Evolutionary conservation across 2,888 invertebrate genomes (phyloP).

Genomic region (Pollenia labialis): DNA sequence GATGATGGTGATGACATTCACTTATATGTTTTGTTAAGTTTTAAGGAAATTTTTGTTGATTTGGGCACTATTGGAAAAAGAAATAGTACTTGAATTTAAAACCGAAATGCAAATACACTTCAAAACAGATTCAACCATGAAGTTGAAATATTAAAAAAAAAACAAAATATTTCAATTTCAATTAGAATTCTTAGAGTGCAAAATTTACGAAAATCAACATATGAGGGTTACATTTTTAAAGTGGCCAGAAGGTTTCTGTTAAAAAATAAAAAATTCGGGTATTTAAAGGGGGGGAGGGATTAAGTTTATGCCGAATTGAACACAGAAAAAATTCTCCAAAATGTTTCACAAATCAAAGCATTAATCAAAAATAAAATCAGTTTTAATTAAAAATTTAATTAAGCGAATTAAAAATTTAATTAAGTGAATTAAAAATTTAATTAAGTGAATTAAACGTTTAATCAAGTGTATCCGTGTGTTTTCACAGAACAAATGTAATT

Average conservation of each 20-base stretch:
- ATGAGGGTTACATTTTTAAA: neutral
- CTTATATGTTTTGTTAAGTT: neutral
- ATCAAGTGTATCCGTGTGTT: no score
- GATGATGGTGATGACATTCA: slow-evolving; percentile 8
- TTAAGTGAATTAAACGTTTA: no score
- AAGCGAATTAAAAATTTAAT: no score
- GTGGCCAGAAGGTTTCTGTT: slow-evolving; percentile 25
- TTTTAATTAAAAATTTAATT: no score
- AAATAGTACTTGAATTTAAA: slow-evolving; percentile 37
- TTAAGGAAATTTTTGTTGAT: slow-evolving; percentile 20
- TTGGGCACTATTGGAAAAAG: neutral
- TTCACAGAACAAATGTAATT: no score
- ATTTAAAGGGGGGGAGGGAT: no score
- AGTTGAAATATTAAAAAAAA: slow-evolving; percentile 35
- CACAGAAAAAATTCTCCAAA: no score
- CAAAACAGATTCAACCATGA: slow-evolving; percentile 52
- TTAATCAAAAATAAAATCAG: no score
- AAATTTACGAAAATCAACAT: neutral
- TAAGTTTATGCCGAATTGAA: no score
- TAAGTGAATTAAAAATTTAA: no score
- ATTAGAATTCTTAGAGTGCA: slow-evolving; percentile 11
- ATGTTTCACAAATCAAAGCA: no score
- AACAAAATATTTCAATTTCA: slow-evolving; percentile 36
- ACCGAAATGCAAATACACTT: slow-evolving; percentile 64
- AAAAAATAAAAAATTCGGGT: no score